Percentiles rank a stretch among this genome's conserved stretches.
phyloP scores from a whole-genome alignment of 2,797 vertebrate species.

The Poeciliopsis paucimaculata region DNA sequence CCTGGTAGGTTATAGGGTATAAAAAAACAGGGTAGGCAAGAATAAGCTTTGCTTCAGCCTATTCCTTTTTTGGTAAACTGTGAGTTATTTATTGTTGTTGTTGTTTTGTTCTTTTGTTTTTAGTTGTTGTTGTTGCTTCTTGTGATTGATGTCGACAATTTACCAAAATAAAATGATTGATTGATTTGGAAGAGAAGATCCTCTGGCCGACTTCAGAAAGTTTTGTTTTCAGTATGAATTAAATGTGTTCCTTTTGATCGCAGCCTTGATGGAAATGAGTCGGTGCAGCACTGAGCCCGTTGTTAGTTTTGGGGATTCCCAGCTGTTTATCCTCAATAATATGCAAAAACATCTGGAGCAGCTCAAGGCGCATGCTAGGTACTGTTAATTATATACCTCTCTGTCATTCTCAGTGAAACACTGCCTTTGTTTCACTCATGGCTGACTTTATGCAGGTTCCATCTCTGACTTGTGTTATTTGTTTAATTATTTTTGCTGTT shows the following conservation, averaged over 20 bases:
- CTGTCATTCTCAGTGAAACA: conserved; percentile 35
- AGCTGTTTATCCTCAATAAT: conserved; percentile 49
- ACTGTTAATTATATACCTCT: conserved; percentile 27
- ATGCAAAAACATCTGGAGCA: conserved; percentile 53
- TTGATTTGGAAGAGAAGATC: neutral
- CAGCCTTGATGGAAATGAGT: conserved; percentile 39
- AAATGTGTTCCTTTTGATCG: conserved; percentile 11
- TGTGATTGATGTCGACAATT: no score
- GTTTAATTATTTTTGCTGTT: conserved; percentile 28
- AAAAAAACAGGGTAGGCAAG: no score
- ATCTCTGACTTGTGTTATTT: conserved; percentile 11
- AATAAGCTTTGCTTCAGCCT: no score
- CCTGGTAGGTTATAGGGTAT: no score
- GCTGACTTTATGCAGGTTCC: neutral
- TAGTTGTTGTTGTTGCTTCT: no score
- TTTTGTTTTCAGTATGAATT: conserved; percentile 4
- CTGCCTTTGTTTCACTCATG: conserved; percentile 8
- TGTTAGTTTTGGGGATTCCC: conserved; percentile 18
- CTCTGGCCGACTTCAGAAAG: neutral
- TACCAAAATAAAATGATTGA: no score
- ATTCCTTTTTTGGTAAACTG: no score
- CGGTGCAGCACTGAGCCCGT: conserved; percentile 16
- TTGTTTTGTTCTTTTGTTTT: no score
- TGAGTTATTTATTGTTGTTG: no score
- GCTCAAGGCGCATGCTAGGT: conserved; percentile 33